Evolutionary conservation across 1,140 invertebrate species (phyloP), one percentile per base, ranked within the genome.

Genomic region (Homalodisca vitripennis): DNA sequence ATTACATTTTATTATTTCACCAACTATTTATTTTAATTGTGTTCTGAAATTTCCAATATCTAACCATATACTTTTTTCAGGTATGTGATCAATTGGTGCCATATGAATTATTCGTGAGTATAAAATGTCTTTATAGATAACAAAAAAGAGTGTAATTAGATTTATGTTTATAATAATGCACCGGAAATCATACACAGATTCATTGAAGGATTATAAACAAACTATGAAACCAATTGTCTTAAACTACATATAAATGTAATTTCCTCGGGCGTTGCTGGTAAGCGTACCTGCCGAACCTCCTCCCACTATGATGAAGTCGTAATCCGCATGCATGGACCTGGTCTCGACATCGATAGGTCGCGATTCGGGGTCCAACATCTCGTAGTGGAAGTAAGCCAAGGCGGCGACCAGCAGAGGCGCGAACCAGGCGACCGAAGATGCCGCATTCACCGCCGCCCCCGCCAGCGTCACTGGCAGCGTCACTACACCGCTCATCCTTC

Each of bases 221-320:
- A n/a, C n/a, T n/a, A n/a, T n/a, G n/a, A n/a, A n/a, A n/a, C n/a
- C n/a, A n/a, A n/a, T n/a, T n/a, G n/a, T n/a, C n/a, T n/a, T n/a
- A n/a, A n/a, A n/a, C n/a, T n/a, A n/a, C n/a, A n/a, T n/a, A n/a
- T n/a, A n/a, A n/a, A n/a, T n/a, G n/a, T n/a, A n/a, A n/a, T n/a
- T n/a, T n/a, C n/a, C n/a, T n/a, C n/a, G n/a, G n/a, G n/a, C n/a
- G n/a, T n/a, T n/a, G n/a, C n/a, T n/a, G n/a, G n/a, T n/a, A n/a
- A n/a, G n/a, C 73, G 73, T 78, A 89, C 95, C 97, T 74, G 95
- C 94, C 0, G 95, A 98, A 12, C 97, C 97, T 0, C 89, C 93
- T 0, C 97, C 97, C n/a, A 98, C 88, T 68, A 94, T 82, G 67
- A 95, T 92, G 73, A 94, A 95, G 78, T 95, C 92, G 73, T 94